These are phyloP conservation scores for Lepidocyrtoides sp. DNA, from an alignment of 2,888 invertebrate genomes.

Conservation along the genomic window DNA sequence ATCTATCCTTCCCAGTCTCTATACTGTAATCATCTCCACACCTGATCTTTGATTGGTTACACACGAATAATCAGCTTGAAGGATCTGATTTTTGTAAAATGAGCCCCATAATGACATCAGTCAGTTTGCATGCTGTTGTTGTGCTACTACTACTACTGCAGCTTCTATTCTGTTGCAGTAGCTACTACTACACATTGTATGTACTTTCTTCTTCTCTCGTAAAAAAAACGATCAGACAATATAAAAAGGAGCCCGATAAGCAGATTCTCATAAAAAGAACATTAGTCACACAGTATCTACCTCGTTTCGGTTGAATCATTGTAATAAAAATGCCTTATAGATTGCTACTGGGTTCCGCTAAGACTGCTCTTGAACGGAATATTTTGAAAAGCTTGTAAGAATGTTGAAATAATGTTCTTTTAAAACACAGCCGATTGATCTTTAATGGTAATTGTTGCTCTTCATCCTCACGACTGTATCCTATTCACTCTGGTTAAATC, in stretches of 20 bases:
- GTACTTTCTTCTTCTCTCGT: neutral
- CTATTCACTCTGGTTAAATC: constrained; percentile 45
- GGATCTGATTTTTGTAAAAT: constrained; percentile 68
- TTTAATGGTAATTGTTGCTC: constrained; percentile 69
- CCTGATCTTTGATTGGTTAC: constrained; percentile 83
- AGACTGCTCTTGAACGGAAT: neutral
- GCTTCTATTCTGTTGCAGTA: no score
- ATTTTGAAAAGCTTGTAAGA: neutral
- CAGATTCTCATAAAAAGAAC: constrained; percentile 60
- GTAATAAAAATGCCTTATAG: constrained; percentile 26
- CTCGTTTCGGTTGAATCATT: neutral
- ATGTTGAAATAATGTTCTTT: constrained; percentile 20
- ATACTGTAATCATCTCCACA: constrained; percentile 84
- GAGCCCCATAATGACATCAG: constrained; percentile 66
- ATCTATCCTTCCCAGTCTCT: constrained; percentile 5
- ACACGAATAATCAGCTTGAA: constrained; percentile 79
- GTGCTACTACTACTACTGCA: no score
- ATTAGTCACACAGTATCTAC: constrained; percentile 74
- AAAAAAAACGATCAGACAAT: constrained; percentile 14
- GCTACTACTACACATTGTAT: no score
- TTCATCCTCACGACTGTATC: constrained; percentile 45
- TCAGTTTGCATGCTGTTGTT: neutral
- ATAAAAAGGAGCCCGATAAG: constrained; percentile 60
- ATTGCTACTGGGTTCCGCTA: constrained; percentile 57
- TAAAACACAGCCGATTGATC: constrained; percentile 42